Percentiles rank a stretch among this genome's conserved stretches.
Conservation (phyloP, 2,888 invertebrate species). For the Perizoma affinitatum region DNA sequence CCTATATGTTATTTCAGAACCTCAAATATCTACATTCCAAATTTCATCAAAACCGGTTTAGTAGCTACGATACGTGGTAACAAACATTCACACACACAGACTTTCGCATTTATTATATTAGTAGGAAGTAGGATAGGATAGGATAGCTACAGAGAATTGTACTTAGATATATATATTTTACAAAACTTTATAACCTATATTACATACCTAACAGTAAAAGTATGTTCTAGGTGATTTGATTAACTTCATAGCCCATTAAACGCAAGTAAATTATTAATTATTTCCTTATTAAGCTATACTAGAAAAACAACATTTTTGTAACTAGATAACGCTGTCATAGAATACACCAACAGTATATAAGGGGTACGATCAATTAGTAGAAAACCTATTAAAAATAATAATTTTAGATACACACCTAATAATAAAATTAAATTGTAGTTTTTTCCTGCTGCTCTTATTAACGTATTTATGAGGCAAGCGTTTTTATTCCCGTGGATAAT, state of each 20-base stretch:
- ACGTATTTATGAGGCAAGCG: background rate
- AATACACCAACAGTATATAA: constrained; percentile 1
- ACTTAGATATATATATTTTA: too few relatives aligned
- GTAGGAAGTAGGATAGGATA: too few relatives aligned
- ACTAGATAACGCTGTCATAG: constrained; percentile 3
- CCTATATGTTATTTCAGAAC: too few relatives aligned
- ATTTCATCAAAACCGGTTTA: too few relatives aligned
- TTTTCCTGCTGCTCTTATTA: constrained; percentile 10
- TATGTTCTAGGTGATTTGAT: constrained; percentile 1
- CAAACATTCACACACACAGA: too few relatives aligned
- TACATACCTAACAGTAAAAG: too few relatives aligned
- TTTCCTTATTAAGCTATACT: constrained; percentile 20
- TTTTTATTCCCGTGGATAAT: too few relatives aligned
- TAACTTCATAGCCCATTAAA: constrained; percentile 11
- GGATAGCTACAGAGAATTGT: too few relatives aligned
- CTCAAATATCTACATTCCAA: too few relatives aligned
- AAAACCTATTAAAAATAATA: background rate
- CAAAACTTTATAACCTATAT: too few relatives aligned
- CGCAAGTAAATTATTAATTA: constrained; percentile 14
- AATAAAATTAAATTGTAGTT: background rate
- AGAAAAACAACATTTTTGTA: constrained; percentile 27
- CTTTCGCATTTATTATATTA: too few relatives aligned
- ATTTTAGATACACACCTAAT: constrained; percentile 1
- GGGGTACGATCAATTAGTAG: constrained; percentile 8
- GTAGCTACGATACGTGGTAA: too few relatives aligned